phyloP scores from a whole-genome alignment of 2,113 vertebrate genomes.

The Phalacrocorax pelagicus region DNA sequence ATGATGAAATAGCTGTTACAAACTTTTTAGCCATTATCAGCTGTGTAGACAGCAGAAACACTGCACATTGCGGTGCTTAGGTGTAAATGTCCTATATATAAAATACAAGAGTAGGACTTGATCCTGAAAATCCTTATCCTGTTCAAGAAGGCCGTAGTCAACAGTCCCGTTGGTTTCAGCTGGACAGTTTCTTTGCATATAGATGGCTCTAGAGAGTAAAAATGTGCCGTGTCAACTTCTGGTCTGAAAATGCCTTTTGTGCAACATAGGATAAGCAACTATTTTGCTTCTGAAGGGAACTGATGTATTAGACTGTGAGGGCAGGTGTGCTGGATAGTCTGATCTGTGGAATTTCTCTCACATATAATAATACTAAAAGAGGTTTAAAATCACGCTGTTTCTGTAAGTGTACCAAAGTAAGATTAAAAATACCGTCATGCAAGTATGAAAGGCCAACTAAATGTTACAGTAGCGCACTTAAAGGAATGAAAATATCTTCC shows the following conservation, averaged over 20 bases:
- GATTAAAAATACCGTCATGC: not conserved
- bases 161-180: not conserved
- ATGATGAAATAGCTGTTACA: not conserved
- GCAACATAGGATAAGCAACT: not conserved
- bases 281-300: not conserved
- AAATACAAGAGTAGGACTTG: not conserved
- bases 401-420: not conserved
- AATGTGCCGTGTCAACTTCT: not conserved
- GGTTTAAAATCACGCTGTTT: not conserved
- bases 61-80: not conserved
- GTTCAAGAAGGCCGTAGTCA: not conserved
- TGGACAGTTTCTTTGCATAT: not conserved
- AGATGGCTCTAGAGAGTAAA: not conserved
- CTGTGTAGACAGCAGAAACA: not conserved
- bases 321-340: not conserved
- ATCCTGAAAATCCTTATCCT: not conserved
- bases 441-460: not conserved
- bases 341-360: not conserved
- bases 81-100: not conserved
- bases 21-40: not conserved
- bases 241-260: not conserved
- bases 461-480: not conserved
- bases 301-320: not conserved
- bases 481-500: not conserved
- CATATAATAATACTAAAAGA: not conserved